These are phyloP conservation scores for Teinopalpus imperialis DNA, from an alignment of 2,888 invertebrate genomes.

Conservation along the genomic window DNA sequence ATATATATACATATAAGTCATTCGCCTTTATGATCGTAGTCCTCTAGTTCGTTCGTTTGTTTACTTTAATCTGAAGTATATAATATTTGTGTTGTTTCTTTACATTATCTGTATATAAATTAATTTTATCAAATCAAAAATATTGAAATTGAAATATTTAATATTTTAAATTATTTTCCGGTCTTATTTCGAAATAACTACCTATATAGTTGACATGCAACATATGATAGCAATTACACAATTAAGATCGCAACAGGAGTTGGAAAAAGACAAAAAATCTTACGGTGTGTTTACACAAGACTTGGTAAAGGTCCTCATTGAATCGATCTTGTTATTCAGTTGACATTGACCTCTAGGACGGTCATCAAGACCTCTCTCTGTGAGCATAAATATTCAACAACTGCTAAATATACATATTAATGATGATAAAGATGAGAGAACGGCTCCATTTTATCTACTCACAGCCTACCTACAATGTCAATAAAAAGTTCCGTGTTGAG, in stretches of 20 bases:
- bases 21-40: too few species aligned
- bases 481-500: slow-evolving; percentile 10
- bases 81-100: too few species aligned
- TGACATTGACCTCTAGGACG: slow-evolving; percentile 73
- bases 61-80: too few species aligned
- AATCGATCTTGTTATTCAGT: slow-evolving; percentile 48
- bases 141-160: too few species aligned
- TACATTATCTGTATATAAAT: too few species aligned
- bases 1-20: too few species aligned
- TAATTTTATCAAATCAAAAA: too few species aligned
- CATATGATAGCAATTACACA: neutral
- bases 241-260: slow-evolving; percentile 36
- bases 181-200: too few species aligned
- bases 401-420: slow-evolving; percentile 63
- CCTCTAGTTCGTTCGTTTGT: too few species aligned
- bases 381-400: slow-evolving; percentile 62
- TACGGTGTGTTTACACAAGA: slow-evolving; percentile 33
- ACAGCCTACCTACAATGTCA: slow-evolving; percentile 28
- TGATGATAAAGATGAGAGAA: slow-evolving; percentile 49
- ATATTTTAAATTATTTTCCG: too few species aligned
- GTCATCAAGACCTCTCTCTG: slow-evolving; percentile 61
- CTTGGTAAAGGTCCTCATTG: slow-evolving; percentile 39
- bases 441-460: slow-evolving; percentile 38
- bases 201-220: too few species aligned
- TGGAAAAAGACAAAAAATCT: slow-evolving; percentile 38